phyloP scores from a whole-genome alignment of 30 jellyfish, hydroid and myxozoan genomes.

The Aurelia aurita complex sp. Pacific region DNA sequence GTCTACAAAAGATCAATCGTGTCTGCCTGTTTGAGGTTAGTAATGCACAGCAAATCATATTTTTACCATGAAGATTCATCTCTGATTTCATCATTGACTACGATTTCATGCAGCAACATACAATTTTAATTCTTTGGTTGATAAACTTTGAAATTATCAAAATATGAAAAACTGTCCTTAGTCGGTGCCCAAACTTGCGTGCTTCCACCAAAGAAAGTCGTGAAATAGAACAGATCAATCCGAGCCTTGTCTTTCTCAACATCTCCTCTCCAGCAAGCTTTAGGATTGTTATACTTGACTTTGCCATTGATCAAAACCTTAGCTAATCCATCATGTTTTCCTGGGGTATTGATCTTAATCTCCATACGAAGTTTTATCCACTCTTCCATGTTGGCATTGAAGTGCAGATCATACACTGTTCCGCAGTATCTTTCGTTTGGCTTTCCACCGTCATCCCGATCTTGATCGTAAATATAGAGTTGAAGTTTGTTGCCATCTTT shows the following conservation, averaged over 20 bases:
- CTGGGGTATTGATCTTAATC: constrained; percentile 9
- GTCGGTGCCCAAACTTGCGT: constrained; percentile 20
- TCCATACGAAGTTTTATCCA: constrained; percentile 11
- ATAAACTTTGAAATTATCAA: constrained; percentile 13
- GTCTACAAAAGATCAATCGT: too few species aligned
- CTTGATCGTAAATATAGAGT: constrained; percentile 30
- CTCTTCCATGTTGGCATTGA: background rate
- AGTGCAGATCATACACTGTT: constrained; percentile 11
- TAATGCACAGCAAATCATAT: too few species aligned
- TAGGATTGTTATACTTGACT: background rate
- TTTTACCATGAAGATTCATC: too few species aligned
- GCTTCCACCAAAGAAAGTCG: constrained; percentile 43
- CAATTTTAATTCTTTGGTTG: background rate
- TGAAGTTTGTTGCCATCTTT: constrained; percentile 8
- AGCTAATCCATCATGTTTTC: constrained; percentile 10
- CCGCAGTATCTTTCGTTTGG: constrained; percentile 29
- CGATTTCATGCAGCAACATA: too few species aligned
- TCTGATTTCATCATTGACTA: too few species aligned
- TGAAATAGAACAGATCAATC: constrained; percentile 21
- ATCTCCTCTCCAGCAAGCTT: constrained; percentile 9
- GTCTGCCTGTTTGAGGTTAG: too few species aligned
- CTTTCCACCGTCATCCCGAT: constrained; percentile 25
- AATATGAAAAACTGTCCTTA: constrained; percentile 14
- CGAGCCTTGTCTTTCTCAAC: background rate
- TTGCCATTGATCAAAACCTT: constrained; percentile 8